phyloP scores from a whole-genome alignment of 2,113 vertebrate genomes.

The Setophaga petechia region DNA sequence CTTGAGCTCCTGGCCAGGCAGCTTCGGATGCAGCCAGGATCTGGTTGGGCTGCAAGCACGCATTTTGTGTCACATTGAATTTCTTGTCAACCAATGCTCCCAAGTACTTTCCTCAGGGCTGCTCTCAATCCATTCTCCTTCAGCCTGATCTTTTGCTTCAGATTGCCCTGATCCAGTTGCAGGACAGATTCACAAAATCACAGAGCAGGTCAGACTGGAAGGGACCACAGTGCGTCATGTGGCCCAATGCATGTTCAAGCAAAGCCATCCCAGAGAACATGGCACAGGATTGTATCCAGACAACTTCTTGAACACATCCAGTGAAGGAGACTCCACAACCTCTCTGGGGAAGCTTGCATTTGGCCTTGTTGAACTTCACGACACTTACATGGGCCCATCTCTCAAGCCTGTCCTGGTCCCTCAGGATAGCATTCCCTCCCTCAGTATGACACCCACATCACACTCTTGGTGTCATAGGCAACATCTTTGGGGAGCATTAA shows the following conservation, averaged over 20 bases:
- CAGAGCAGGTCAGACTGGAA: background rate
- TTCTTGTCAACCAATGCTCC: background rate
- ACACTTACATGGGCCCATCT: accelerated
- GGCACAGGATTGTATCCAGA: background rate
- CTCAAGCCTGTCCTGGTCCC: background rate
- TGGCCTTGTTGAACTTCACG: background rate
- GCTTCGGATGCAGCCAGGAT: background rate
- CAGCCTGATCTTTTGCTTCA: background rate
- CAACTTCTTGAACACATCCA: background rate
- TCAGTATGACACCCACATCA: background rate
- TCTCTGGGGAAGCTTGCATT: background rate
- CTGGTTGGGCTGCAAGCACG: accelerated
- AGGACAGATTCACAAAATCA: background rate
- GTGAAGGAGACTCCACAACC: background rate
- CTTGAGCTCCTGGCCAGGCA: background rate
- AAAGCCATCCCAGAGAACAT: background rate
- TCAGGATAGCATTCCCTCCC: too few relatives aligned
- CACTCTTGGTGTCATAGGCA: background rate
- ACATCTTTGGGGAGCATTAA: background rate
- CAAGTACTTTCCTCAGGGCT: background rate
- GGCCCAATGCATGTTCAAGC: background rate
- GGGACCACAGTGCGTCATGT: too few relatives aligned
- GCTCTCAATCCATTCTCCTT: background rate
- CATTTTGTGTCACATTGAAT: background rate
- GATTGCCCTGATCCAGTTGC: background rate